Conservation (phyloP, 2,888 invertebrate species). For the Tryphoninae sp. region DNA sequence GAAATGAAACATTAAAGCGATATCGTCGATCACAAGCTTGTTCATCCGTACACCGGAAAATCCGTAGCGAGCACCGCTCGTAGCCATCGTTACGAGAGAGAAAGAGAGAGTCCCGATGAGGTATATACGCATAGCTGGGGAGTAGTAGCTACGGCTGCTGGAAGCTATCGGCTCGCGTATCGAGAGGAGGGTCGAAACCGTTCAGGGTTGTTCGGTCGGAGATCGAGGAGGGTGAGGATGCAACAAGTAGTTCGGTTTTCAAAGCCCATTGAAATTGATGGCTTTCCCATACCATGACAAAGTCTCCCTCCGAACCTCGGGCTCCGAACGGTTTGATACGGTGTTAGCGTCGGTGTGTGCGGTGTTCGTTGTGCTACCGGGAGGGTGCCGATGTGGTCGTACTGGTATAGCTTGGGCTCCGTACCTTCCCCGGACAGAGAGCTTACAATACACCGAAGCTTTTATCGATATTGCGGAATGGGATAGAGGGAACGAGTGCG, state of each 20-base stretch:
- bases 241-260: conserved; percentile 82
- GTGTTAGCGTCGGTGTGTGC: conserved; percentile 50
- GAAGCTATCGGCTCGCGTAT: conserved; percentile 81
- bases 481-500: conserved; percentile 46
- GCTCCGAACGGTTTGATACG: conserved; percentile 61
- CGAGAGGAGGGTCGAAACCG: conserved; percentile 80
- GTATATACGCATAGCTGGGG: conserved; percentile 8
- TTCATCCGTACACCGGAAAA: conserved; percentile 5
- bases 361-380: conserved; percentile 53
- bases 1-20: not conserved
- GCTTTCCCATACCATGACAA: conserved; percentile 81
- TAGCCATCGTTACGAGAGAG: conserved; percentile 74
- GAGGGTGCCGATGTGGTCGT: conserved; percentile 54
- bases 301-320: conserved; percentile 69
- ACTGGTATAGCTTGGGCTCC: conserved; percentile 41
- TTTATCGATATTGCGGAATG: conserved; percentile 79
- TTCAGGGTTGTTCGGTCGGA: conserved; percentile 72
- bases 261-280: conserved; percentile 82
- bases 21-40: conserved; percentile 1
- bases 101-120: conserved; percentile 31
- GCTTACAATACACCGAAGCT: conserved; percentile 78
- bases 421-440: conserved; percentile 71
- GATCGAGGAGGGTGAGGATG: conserved; percentile 73
- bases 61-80: conserved; percentile 69
- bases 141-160: conserved; percentile 65